Percentiles rank a stretch among this genome's conserved stretches.
Conservation (phyloP, 37 sponge, comb jelly and placozoan species). For the Axinella damicornis region DNA sequence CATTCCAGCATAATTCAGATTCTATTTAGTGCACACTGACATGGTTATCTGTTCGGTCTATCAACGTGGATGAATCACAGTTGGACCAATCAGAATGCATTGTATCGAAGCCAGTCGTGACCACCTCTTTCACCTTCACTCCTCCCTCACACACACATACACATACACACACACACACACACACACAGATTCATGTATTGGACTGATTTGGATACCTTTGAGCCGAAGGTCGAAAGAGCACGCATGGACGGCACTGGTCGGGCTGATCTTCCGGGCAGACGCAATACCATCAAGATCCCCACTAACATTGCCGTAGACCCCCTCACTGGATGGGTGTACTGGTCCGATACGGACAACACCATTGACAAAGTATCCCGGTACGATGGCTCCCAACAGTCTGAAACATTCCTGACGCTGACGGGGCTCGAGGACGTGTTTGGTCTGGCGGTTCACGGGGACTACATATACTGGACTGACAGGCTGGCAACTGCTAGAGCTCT, state of each 20-base stretch:
- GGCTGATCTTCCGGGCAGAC: neutral
- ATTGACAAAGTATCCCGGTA: neutral
- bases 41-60: too few relatives aligned
- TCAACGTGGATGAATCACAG: too few relatives aligned
- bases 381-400: neutral
- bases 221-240: slow-evolving; percentile 27
- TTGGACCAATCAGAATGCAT: too few relatives aligned
- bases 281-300: neutral
- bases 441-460: slow-evolving; percentile 34
- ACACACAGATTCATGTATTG: slow-evolving; percentile 37
- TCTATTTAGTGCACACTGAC: too few relatives aligned
- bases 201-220: slow-evolving; percentile 8
- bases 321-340: slow-evolving; percentile 30
- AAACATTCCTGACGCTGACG: neutral
- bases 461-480: slow-evolving; percentile 62
- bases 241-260: slow-evolving; percentile 37
- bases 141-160: neutral
- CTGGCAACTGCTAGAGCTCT: neutral
- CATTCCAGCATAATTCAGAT: too few relatives aligned
- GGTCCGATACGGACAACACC: neutral
- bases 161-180: neutral
- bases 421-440: neutral
- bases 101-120: too few relatives aligned
- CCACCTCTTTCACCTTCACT: too few relatives aligned
- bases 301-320: slow-evolving; percentile 36